Percentiles rank a stretch among this genome's conserved stretches.
phyloP scores from a whole-genome alignment of 2,888 invertebrate genomes.

The Pseudococcus longispinus region DNA sequence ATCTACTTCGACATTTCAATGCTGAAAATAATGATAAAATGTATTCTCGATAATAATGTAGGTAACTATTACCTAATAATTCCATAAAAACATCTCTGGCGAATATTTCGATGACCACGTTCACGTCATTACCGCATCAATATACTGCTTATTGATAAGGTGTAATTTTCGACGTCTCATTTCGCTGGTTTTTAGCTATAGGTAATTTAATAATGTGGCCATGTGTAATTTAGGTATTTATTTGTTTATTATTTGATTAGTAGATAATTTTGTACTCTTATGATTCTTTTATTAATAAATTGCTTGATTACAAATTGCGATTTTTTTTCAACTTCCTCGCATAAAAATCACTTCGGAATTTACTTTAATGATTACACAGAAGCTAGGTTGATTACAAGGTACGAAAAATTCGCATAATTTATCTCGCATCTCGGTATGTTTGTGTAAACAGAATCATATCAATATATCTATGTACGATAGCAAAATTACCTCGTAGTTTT shows the following conservation, averaged over 20 bases:
- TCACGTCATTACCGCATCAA: neutral
- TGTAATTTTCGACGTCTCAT: neutral
- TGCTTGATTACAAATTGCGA: neutral
- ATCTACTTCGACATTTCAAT: neutral
- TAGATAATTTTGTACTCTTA: neutral
- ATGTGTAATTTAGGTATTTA: neutral
- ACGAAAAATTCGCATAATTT: no score
- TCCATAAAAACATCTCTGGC: no score
- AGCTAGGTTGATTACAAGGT: no score
- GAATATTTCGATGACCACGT: neutral
- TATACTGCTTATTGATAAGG: neutral
- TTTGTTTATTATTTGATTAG: neutral
- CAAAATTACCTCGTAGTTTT: neutral
- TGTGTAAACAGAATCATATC: neutral
- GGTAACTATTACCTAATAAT: neutral
- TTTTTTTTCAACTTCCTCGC: no score
- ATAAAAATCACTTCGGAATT: no score
- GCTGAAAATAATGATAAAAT: neutral
- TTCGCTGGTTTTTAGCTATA: neutral
- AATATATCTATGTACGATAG: neutral
- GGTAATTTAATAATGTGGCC: neutral
- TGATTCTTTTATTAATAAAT: neutral
- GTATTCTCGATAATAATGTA: neutral
- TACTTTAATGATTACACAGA: no score
- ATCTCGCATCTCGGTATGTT: neutral